Evolutionary conservation across 2,797 vertebrate genomes (phyloP).

Genomic region (Lagocephalus sceleratus): DNA sequence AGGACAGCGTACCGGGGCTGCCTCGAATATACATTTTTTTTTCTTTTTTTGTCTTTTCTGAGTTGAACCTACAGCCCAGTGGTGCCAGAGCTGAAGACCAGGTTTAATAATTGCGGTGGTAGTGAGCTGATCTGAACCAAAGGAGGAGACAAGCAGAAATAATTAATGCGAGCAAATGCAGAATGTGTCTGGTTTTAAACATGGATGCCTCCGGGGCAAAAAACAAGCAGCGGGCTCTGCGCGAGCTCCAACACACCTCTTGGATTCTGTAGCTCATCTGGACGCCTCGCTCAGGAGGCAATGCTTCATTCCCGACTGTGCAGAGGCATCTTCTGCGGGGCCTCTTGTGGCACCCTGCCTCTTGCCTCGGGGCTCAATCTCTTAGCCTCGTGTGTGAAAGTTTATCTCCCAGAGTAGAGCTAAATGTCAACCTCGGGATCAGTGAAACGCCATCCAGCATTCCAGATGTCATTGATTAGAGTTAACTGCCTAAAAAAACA

Average conservation of each 20-base stretch:
- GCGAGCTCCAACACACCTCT: constrained; percentile 25
- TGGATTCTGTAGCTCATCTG: constrained; percentile 36
- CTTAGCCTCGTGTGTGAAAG: constrained; percentile 44
- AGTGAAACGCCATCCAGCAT: constrained; percentile 49
- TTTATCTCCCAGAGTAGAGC: constrained; percentile 55
- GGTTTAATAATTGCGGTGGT: constrained; percentile 4
- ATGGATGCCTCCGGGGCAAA: constrained; percentile 33
- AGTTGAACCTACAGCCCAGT: constrained; percentile 3
- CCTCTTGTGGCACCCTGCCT: constrained; percentile 14
- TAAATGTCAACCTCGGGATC: constrained; percentile 59
- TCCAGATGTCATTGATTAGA: too few species aligned
- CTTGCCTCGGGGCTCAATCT: constrained; percentile 38
- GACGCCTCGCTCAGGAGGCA: constrained; percentile 34
- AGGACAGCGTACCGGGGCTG: constrained; percentile 24
- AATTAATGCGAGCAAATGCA: constrained; percentile 46
- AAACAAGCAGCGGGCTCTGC: neutral
- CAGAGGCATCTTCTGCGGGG: constrained; percentile 23
- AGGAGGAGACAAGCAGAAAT: constrained; percentile 35
- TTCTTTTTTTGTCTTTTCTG: constrained; percentile 12
- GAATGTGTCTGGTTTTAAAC: constrained; percentile 47
- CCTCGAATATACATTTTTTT: constrained; percentile 15
- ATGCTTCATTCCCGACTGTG: constrained; percentile 26
- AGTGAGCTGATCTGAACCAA: constrained; percentile 5
- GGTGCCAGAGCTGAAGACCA: constrained; percentile 24
- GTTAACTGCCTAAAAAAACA: too few species aligned